Evolutionary conservation across 2,113 vertebrate genomes (phyloP), one percentile per base, ranked within the genome.

Genomic region (Oreamnos americanus): DNA sequence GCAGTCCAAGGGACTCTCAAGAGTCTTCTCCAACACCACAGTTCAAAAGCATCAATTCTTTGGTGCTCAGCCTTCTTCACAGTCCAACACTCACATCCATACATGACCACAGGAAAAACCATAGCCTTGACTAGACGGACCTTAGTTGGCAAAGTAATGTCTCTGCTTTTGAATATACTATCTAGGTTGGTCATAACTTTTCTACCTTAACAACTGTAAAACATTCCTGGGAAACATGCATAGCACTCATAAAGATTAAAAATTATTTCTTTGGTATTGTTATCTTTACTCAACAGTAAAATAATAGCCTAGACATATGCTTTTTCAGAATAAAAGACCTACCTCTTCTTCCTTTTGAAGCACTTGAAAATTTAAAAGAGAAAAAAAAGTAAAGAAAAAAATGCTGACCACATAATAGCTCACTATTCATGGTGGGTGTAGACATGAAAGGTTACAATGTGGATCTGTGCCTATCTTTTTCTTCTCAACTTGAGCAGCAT

Each of bases 361-460:
- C 91, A 98, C 98, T 98, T 97, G 96, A 98, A 98, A 99, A 98
- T 98, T 98, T 98, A 98, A 98, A 98, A 98, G 97, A 98, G 17
- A 11, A 1, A 21, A 11, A 36, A 64, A 98, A 98, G n/a, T n/a
- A 94, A 99, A 43, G 5, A 6, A 43, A 98, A 98, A 99, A 99
- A 97, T 99, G 99, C 99, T 99, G 98, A 99, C 98, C 96, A 43
- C 95, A 96, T 98, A 99, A 98, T 98, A 99, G 98, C 98, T 98
- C 97, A 98, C 98, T 98, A 98, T 98, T 99, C 96, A 92, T 94
- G 97, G 98, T 98, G 98, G 98, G 98, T 98, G 98, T 98, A 98
- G 97, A 98, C 98, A 98, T 98, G 98, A 99, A 99, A 98, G 98
- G 98, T 99, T 99, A 99, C 98, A 98, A 97, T 98, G 98, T 98